These are phyloP conservation scores for Agapornis canus DNA, from an alignment of 2,797 vertebrate species.

Conservation along the genomic window DNA sequence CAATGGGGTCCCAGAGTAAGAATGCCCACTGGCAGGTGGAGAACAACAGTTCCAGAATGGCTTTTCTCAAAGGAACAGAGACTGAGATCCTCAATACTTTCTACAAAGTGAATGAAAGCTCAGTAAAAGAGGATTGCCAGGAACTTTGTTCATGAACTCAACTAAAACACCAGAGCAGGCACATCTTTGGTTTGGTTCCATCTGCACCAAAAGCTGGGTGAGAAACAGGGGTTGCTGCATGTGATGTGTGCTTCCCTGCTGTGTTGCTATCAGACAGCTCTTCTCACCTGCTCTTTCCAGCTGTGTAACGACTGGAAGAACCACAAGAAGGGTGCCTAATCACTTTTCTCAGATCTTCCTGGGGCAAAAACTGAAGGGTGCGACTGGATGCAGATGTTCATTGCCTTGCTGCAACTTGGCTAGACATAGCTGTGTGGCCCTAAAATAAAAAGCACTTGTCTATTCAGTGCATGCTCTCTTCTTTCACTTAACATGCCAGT, in stretches of 20 bases:
- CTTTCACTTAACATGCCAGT: background rate
- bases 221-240: background rate
- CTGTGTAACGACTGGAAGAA: background rate
- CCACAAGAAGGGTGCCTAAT: background rate
- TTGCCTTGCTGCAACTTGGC: background rate
- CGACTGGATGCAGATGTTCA: background rate
- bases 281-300: background rate
- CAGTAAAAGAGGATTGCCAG: background rate
- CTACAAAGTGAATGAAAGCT: background rate
- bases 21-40: background rate
- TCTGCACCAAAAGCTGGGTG: background rate
- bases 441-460: rapidly evolving
- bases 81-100: background rate
- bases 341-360: background rate
- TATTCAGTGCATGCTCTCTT: background rate
- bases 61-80: background rate
- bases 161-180: background rate
- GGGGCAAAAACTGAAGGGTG: background rate
- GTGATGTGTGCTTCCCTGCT: background rate
- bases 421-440: background rate
- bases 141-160: background rate
- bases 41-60: background rate
- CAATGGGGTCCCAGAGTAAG: background rate
- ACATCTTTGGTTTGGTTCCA: background rate
- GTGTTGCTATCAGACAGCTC: background rate